phyloP scores from a whole-genome alignment of 2,797 vertebrate genomes.

The Chloroceryle inda region DNA sequence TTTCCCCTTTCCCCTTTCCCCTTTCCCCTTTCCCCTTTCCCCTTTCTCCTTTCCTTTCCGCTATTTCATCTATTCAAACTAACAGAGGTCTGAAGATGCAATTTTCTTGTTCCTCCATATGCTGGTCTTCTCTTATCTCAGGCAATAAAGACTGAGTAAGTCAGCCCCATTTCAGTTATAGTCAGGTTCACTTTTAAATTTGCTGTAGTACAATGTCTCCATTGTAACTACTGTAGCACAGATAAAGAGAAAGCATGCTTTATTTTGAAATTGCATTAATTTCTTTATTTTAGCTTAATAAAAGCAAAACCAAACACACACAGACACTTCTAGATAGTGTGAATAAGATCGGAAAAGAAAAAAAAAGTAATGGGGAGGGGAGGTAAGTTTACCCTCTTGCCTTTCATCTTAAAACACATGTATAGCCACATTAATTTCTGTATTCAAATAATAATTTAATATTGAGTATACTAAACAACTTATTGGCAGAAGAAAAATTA shows the following conservation, averaged over 20 bases:
- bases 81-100: too few species aligned
- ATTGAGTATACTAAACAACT: slow-evolving; percentile 1
- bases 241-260: background rate
- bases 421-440: background rate
- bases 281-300: background rate
- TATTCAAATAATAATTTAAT: slow-evolving; percentile 11
- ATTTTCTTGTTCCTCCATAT: too few species aligned
- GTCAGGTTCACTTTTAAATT: too few species aligned
- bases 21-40: too few species aligned
- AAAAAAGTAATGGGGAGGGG: rapidly evolving
- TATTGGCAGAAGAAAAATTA: background rate
- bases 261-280: background rate
- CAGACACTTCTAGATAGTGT: background rate
- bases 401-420: background rate
- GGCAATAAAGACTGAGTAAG: too few species aligned
- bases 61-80: too few species aligned
- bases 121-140: too few species aligned
- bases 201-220: too few species aligned
- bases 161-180: too few species aligned
- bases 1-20: too few species aligned
- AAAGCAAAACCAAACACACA: background rate
- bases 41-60: too few species aligned
- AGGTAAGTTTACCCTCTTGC: background rate
- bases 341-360: background rate
- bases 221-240: background rate